Base-by-base conservation (phyloP, 2,797 vertebrate species). In the Lutjanus argentimaculatus region DNA sequence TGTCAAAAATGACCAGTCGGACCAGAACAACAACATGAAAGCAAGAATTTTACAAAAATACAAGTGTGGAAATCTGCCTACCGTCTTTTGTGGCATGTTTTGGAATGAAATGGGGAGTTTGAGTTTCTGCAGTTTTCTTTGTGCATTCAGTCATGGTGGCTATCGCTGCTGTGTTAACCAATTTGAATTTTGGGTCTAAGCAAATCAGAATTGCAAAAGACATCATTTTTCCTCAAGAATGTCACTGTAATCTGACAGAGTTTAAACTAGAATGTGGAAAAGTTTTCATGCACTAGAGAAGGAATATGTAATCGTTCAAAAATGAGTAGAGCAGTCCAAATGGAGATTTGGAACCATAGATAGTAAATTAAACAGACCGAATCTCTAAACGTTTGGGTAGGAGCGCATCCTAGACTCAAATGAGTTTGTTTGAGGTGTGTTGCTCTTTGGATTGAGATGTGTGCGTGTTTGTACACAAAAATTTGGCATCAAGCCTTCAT, bases 1-100 rank as follows among this genome's bases (percentile, higher is more conserved):
- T 82, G 85, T 89, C 71, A 85, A 49, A 83, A 80, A 74, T 75
- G 70, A 88, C 76, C 72, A 79, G 75, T 43, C 4, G 10, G 53
- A 22, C 36, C 21, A 53, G 77, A 74, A 69, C 40, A 52, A 70
- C 10, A 36, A 53, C 22, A 61, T 48, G 62, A 63, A 70, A 69
- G 36, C 67, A 22, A 69, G 7, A 57, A 43, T 46, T 67, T 72
- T 19, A 14, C 11, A 67, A 30, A 77, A 9, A 25, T 4, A 36
- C 30, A 11, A 17, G 17, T 11, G 8, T 3, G 8, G n/a, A 61
- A 58, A 59, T 53, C 63, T 43, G 22, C 43, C 17, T 70, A 16
- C 21, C 1, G 22, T 64, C 75, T 66, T 83, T 52, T 21, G 46
- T 68, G 61, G 4, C 22, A 55, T 57, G 25, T 43, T 67, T 16